Evolutionary conservation across 2,797 vertebrate species (phyloP).

Genomic region (Synanceia verrucosa): DNA sequence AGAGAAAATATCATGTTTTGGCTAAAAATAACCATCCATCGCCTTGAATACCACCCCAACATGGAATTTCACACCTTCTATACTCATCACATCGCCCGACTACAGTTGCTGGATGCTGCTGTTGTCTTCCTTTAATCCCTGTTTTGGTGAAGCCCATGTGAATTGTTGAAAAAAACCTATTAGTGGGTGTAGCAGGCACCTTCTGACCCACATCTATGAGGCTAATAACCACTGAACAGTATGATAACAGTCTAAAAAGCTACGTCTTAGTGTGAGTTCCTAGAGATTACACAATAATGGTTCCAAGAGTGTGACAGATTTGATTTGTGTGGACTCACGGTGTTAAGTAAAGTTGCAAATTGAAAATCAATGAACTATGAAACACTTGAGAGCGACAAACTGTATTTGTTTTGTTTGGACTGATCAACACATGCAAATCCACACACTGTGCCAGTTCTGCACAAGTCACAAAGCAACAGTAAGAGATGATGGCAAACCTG

Average conservation of each 20-base stretch:
- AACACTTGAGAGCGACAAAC: conserved; percentile 11
- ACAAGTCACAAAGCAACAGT: neutral
- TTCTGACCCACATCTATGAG: neutral
- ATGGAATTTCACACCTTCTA: neutral
- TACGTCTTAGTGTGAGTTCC: neutral
- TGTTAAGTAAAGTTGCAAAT: conserved; percentile 1
- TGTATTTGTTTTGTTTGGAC: conserved; percentile 1
- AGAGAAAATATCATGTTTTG: neutral
- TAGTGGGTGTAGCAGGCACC: neutral
- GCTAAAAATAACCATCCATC: too few relatives aligned
- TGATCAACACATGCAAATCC: conserved; percentile 7
- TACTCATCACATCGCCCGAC: neutral
- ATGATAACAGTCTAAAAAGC: neutral
- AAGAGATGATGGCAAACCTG: conserved; percentile 14
- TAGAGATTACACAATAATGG: neutral
- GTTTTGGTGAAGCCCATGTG: neutral
- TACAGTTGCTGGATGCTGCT: neutral
- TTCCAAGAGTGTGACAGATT: neutral
- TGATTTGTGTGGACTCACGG: neutral
- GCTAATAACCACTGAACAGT: neutral
- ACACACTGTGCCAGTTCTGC: neutral
- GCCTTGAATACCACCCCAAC: too few relatives aligned
- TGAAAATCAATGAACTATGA: conserved; percentile 3
- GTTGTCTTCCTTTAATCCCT: neutral
- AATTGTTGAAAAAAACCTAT: neutral